Conservation (phyloP, 2,797 vertebrate species). For the Sebastes minor region DNA sequence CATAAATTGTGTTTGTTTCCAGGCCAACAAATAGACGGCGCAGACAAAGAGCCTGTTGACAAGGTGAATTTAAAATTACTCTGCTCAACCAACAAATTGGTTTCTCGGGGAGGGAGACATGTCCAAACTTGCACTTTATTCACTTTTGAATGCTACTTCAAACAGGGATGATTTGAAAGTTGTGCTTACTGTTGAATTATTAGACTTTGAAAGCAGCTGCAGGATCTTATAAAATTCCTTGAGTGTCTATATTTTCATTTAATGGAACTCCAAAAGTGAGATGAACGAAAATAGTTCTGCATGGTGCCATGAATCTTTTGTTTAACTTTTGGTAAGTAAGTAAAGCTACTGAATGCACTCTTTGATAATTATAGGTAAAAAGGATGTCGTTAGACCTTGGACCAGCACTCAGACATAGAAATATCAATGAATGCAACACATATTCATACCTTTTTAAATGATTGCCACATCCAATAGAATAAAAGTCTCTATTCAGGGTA, state of each 20-base stretch:
- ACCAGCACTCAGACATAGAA: slow-evolving; percentile 1
- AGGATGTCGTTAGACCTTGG: slow-evolving; percentile 15
- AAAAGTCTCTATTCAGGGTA: not conserved
- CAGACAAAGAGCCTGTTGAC: slow-evolving; percentile 71
- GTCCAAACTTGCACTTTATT: slow-evolving; percentile 44
- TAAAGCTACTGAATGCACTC: not conserved
- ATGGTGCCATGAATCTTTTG: not conserved
- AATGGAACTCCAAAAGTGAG: not conserved
- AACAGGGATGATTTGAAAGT: slow-evolving; percentile 49
- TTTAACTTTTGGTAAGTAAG: slow-evolving; percentile 8
- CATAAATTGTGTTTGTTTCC: slow-evolving; percentile 71
- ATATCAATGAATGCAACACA: not conserved
- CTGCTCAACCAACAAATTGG: slow-evolving; percentile 67
- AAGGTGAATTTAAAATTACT: slow-evolving; percentile 78
- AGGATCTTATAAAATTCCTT: not conserved
- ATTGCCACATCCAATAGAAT: not conserved
- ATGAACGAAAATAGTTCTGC: not conserved
- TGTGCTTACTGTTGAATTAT: slow-evolving; percentile 30
- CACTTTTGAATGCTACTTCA: slow-evolving; percentile 41
- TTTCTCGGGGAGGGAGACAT: slow-evolving; percentile 62
- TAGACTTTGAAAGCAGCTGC: slow-evolving; percentile 10
- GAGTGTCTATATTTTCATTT: not conserved
- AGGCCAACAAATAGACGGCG: slow-evolving; percentile 68
- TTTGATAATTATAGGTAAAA: not conserved
- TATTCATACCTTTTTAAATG: not conserved